Percentiles rank a stretch among this genome's conserved stretches.
Evolutionary conservation across 64 coral and sea anemone species (phyloP).

Genomic region (Cladopsammia gracilis): DNA sequence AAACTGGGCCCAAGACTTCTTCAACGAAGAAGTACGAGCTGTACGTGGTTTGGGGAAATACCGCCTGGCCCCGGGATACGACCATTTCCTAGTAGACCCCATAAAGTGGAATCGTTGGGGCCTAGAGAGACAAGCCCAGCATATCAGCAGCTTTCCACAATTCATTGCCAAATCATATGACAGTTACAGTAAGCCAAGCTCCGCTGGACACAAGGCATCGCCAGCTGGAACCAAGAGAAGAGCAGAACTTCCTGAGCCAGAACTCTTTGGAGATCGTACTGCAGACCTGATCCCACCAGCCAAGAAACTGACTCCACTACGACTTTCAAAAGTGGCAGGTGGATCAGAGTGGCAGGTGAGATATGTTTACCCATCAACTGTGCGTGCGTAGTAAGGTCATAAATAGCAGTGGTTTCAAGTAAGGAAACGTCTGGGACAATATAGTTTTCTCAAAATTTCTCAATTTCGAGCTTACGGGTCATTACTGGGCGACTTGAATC

Average conservation of each 20-base stretch:
- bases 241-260: conserved; percentile 48
- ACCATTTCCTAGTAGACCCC: conserved; percentile 50
- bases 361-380: background rate
- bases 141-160: conserved; percentile 22
- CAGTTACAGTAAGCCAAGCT: conserved; percentile 42
- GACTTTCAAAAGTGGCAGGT: background rate
- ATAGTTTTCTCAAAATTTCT: background rate
- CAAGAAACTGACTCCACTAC: conserved; percentile 40
- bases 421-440: background rate
- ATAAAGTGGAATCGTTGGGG: conserved; percentile 70
- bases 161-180: conserved; percentile 52
- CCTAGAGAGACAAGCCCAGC: conserved; percentile 39
- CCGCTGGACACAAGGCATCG: conserved; percentile 42
- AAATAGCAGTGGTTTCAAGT: background rate
- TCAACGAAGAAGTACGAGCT: conserved; percentile 54
- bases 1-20: conserved; percentile 49
- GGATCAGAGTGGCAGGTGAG: conserved; percentile 1
- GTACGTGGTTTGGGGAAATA: conserved; percentile 58
- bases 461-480: background rate
- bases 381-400: conserved; percentile 10
- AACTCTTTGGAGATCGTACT: conserved; percentile 42
- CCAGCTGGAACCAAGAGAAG: conserved; percentile 14
- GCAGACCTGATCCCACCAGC: conserved; percentile 9
- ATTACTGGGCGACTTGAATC: background rate
- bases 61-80: conserved; percentile 55